Evolutionary conservation across 2,888 invertebrate species (phyloP).

Genomic region (Catocala nupta): DNA sequence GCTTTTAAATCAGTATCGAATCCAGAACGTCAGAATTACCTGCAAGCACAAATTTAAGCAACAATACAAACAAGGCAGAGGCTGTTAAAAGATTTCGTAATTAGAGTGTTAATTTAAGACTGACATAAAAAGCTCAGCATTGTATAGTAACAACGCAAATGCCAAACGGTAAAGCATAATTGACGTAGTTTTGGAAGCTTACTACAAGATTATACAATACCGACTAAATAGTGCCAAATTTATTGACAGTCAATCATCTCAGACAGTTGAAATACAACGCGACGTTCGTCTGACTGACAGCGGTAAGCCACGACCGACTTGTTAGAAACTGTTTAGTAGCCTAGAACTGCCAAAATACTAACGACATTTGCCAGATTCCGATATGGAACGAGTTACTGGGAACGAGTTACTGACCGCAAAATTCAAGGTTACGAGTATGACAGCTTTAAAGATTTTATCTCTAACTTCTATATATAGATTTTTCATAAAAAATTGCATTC

Average conservation of each 20-base stretch:
- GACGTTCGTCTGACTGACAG: constrained; percentile 24
- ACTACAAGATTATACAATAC: constrained; percentile 29
- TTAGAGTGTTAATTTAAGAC: too few species aligned
- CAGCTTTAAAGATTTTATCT: too few species aligned
- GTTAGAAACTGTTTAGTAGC: constrained; percentile 35
- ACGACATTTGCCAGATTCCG: constrained; percentile 42
- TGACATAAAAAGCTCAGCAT: background rate
- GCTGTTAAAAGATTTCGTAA: too few species aligned
- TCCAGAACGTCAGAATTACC: too few species aligned
- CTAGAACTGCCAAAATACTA: constrained; percentile 38
- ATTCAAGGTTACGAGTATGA: constrained; percentile 41
- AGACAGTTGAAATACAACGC: constrained; percentile 23
- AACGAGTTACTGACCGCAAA: constrained; percentile 39
- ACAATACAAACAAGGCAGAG: too few species aligned
- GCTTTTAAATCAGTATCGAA: too few species aligned
- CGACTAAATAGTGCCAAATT: constrained; percentile 31
- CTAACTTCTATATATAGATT: too few species aligned
- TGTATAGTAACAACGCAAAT: background rate
- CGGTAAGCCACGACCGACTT: constrained; percentile 18
- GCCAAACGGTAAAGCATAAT: constrained; percentile 1
- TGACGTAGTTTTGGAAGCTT: background rate
- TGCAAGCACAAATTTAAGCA: too few species aligned
- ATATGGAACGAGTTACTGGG: constrained; percentile 44
- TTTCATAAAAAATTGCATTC: too few species aligned
- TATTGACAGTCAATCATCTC: constrained; percentile 24